These are phyloP conservation scores for Muscina levida DNA, from an alignment of 2,888 invertebrate genomes.

Conservation along the genomic window DNA sequence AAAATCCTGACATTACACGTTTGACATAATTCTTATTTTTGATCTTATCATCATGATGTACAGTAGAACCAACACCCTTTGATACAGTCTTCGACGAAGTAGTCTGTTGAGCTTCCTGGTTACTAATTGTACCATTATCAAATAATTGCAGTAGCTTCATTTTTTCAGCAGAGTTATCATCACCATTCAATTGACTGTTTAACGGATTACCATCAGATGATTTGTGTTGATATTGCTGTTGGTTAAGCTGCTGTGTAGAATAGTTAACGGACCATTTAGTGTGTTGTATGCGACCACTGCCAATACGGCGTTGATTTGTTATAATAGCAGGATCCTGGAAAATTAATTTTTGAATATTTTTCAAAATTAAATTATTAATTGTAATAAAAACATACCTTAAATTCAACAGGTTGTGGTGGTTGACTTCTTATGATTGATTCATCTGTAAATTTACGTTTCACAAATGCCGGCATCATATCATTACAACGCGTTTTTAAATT, in stretches of 20 bases:
- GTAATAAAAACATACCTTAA: constrained; percentile 69
- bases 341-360: too few species aligned
- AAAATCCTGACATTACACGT: constrained; percentile 74
- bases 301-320: constrained; percentile 75
- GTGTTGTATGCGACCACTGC: constrained; percentile 76
- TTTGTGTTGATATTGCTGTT: constrained; percentile 56
- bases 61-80: neutral
- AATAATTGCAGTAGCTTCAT: constrained; percentile 42
- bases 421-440: constrained; percentile 76
- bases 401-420: constrained; percentile 72
- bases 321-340: constrained; percentile 74
- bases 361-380: constrained; percentile 1
- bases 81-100: neutral
- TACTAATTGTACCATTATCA: constrained; percentile 31
- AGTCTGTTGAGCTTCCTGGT: constrained; percentile 12
- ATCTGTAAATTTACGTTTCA: constrained; percentile 74
- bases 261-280: constrained; percentile 72
- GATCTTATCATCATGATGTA: constrained; percentile 58
- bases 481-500: constrained; percentile 60
- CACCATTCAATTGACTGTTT: constrained; percentile 12
- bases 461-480: constrained; percentile 77
- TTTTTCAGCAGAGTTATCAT: constrained; percentile 47
- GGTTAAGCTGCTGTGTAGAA: constrained; percentile 63
- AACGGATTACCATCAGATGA: constrained; percentile 23
- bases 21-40: constrained; percentile 76